These are phyloP conservation scores for Fratercula arctica DNA, from an alignment of 2,797 vertebrate species.

Conservation along the genomic window DNA sequence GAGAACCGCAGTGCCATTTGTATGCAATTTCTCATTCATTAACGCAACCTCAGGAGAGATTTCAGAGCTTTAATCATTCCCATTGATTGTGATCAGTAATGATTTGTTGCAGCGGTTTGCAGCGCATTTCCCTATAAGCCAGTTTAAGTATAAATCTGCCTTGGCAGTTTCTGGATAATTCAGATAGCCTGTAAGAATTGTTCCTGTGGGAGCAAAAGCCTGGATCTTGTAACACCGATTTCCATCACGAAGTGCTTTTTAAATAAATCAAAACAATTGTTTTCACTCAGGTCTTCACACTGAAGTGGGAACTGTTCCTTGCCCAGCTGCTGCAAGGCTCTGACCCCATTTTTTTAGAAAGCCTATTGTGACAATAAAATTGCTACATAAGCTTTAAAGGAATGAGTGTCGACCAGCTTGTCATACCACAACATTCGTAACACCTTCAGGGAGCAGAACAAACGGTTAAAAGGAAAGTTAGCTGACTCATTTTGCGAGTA, in stretches of 20 bases:
- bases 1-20: background rate
- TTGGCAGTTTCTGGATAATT: background rate
- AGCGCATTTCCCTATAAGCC: background rate
- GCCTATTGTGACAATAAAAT: constrained; percentile 34
- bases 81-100: background rate
- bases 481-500: constrained; percentile 72
- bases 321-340: constrained; percentile 22
- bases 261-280: constrained; percentile 33
- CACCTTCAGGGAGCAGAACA: constrained; percentile 62
- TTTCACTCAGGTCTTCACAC: background rate
- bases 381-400: constrained; percentile 58
- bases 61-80: constrained; percentile 16
- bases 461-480: constrained; percentile 74
- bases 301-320: background rate
- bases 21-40: background rate
- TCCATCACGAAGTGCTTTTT: background rate
- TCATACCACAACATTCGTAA: constrained; percentile 54
- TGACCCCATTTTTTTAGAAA: constrained; percentile 40
- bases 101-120: background rate
- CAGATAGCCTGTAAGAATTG: background rate
- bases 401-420: constrained; percentile 41
- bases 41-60: background rate
- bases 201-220: background rate
- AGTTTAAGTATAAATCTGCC: constrained; percentile 13
- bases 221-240: background rate